These are phyloP conservation scores for Meganola albula DNA, from an alignment of 2,888 invertebrate genomes.

Conservation along the genomic window DNA sequence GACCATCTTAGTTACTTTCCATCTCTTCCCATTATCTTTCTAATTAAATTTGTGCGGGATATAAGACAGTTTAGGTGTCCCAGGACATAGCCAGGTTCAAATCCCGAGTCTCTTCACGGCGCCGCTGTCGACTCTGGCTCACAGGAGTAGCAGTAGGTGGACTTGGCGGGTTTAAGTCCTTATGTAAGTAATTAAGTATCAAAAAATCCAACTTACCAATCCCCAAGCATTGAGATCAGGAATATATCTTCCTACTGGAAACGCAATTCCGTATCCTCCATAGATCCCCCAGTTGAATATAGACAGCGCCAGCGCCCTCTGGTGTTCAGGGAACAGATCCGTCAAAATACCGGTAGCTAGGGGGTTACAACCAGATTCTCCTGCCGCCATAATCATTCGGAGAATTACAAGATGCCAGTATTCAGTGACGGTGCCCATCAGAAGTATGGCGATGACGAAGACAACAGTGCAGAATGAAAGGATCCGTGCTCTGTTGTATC, in stretches of 20 bases:
- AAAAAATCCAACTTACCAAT: conserved; percentile 73
- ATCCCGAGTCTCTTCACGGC: too few relatives aligned
- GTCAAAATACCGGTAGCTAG: conserved; percentile 89
- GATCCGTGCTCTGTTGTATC: conserved; percentile 84
- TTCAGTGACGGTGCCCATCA: conserved; percentile 90
- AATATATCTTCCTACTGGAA: conserved; percentile 92
- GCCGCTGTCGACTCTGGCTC: too few relatives aligned
- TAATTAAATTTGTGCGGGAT: too few relatives aligned
- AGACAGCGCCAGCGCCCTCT: conserved; percentile 92
- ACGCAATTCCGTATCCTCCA: conserved; percentile 94
- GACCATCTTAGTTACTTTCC: too few relatives aligned
- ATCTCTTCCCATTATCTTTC: too few relatives aligned
- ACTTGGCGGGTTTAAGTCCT: too few relatives aligned
- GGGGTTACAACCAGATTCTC: conserved; percentile 93
- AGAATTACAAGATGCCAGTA: conserved; percentile 94
- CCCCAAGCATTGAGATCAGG: conserved; percentile 85
- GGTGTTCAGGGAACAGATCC: conserved; percentile 87
- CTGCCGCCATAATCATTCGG: conserved; percentile 91
- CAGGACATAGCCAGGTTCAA: too few relatives aligned
- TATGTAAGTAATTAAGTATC: too few relatives aligned
- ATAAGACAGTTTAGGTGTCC: too few relatives aligned
- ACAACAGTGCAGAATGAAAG: conserved; percentile 86
- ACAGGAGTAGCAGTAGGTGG: too few relatives aligned
- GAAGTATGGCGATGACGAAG: conserved; percentile 88
- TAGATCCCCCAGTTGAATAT: conserved; percentile 98